Percentiles rank a stretch among this genome's conserved stretches.
Conservation (phyloP, 2,797 vertebrate genomes). For the Poeciliopsis presidionis region DNA sequence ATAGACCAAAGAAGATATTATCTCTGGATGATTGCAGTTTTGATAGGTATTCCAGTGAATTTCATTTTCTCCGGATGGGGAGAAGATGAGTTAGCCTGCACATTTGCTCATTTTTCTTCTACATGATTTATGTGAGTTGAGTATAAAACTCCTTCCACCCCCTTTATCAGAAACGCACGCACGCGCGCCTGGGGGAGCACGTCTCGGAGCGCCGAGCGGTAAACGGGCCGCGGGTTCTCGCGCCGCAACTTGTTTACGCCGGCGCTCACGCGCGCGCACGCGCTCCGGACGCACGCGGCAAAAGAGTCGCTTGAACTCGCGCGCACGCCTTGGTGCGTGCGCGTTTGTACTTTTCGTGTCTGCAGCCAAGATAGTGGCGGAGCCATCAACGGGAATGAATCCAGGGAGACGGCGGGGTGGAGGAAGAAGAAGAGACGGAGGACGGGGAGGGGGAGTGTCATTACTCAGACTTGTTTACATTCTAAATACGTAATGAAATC, state of each 20-base stretch:
- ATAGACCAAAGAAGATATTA: slow-evolving; percentile 99
- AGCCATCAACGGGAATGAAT: slow-evolving; percentile 74
- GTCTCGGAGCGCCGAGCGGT: slow-evolving; percentile 64
- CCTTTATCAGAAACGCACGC: slow-evolving; percentile 64
- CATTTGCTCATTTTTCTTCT: slow-evolving; percentile 99
- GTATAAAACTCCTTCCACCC: slow-evolving; percentile 87
- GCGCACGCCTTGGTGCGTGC: slow-evolving; percentile 21
- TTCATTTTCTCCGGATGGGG: slow-evolving; percentile 99
- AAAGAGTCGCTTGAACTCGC: slow-evolving; percentile 28
- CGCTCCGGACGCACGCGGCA: slow-evolving; percentile 21
- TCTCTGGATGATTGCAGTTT: slow-evolving; percentile 99
- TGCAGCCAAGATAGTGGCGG: slow-evolving; percentile 59
- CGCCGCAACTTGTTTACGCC: slow-evolving; percentile 85
- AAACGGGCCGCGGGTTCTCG: slow-evolving; percentile 88
- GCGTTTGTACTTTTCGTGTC: slow-evolving; percentile 37
- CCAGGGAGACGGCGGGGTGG: slow-evolving; percentile 55
- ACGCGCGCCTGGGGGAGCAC: slow-evolving; percentile 7
- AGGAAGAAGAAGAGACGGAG: slow-evolving; percentile 61
- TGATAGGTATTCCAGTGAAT: slow-evolving; percentile 99
- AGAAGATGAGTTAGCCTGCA: slow-evolving; percentile 99
- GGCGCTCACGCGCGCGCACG: slow-evolving; percentile 65
- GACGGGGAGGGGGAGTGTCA: slow-evolving; percentile 79
- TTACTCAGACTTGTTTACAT: slow-evolving; percentile 99
- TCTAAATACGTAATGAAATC: slow-evolving; percentile 99
- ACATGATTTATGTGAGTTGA: slow-evolving; percentile 99